Conservation (phyloP, 1,140 invertebrate genomes). For the Drosophila erecta region DNA sequence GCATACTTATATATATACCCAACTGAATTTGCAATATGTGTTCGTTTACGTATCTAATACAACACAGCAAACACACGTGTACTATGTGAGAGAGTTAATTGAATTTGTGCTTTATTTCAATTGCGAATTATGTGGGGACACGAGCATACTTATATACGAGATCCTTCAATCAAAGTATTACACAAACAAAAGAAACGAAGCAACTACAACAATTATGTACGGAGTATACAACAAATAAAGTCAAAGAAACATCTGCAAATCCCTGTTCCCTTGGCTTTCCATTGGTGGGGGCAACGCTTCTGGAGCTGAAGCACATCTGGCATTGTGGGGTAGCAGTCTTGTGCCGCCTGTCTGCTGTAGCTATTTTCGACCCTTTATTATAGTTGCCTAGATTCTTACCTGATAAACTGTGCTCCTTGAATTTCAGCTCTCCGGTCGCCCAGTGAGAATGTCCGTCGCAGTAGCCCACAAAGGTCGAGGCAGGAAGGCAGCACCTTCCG, state of each 20-base stretch:
- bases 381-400: not conserved
- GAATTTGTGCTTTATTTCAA: conserved; percentile 62
- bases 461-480: conserved; percentile 43
- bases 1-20: conserved; percentile 9
- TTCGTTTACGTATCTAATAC: conserved; percentile 29
- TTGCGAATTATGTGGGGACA: conserved; percentile 45
- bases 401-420: conserved; percentile 8
- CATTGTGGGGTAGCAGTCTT: not conserved
- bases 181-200: conserved; percentile 46
- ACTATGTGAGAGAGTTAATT: conserved; percentile 21
- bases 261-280: not conserved
- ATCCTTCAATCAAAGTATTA: conserved; percentile 84
- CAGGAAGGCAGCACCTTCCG: conserved; percentile 41
- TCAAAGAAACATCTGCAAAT: conserved; percentile 67
- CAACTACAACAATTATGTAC: conserved; percentile 47
- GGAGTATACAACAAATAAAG: conserved; percentile 67
- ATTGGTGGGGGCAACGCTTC: not conserved
- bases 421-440: conserved; percentile 38
- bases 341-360: no score
- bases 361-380: not conserved
- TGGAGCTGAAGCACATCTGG: not conserved
- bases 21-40: conserved; percentile 39
- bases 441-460: conserved; percentile 63
- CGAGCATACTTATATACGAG: conserved; percentile 65
- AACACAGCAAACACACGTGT: conserved; percentile 6